Evolutionary conservation across 2,888 invertebrate genomes (phyloP), one percentile per base, ranked within the genome.

Genomic region (Acleris cristana): DNA sequence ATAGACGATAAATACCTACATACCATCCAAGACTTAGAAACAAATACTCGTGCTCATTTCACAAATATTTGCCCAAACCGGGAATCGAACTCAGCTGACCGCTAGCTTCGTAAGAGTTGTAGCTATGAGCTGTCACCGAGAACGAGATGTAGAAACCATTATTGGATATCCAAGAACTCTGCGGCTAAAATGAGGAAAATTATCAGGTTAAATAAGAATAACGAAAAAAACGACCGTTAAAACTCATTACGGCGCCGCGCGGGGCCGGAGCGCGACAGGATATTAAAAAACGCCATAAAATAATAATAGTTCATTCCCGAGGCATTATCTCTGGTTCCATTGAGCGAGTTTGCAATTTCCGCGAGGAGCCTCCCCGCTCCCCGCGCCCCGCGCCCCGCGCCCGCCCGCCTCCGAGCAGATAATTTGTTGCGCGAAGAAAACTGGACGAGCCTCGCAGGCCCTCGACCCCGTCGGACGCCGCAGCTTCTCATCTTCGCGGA

Each of bases 321-420:
- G 71, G 74, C 71, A 77, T 79, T 78, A 79, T 78, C 79, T 78
- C 75, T 70, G 73, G 76, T 76, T 78, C 74, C 77, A 78, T 77
- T 78, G 75, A 76, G 73, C 76, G 77, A 75, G 79, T 77, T 79
- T 73, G 81, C 79, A 79, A 80, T 82, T 79, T 80, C 80, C 80
- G 79, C 70, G 70, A 73, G 74, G 72, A 72, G 74, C 73, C 74
- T 71, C 54, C 61, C 66, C 53, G 34, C 62, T 55, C 64, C 30
- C 34, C 10, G 34, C 34, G 34, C 58, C 26, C 64, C 64, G 51
- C 64, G 57, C 64, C 30, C 34, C 10, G 34, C 34, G 34, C 58
- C 26, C 23, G 23, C 23, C 23, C 44, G 23, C 18, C 30, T 40
- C 51, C 21, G 53, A 49, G 2, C 16, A 16, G 45, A 45, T 45